Conservation (phyloP, 2,113 vertebrate species). For the Chrysochloris asiatica region DNA sequence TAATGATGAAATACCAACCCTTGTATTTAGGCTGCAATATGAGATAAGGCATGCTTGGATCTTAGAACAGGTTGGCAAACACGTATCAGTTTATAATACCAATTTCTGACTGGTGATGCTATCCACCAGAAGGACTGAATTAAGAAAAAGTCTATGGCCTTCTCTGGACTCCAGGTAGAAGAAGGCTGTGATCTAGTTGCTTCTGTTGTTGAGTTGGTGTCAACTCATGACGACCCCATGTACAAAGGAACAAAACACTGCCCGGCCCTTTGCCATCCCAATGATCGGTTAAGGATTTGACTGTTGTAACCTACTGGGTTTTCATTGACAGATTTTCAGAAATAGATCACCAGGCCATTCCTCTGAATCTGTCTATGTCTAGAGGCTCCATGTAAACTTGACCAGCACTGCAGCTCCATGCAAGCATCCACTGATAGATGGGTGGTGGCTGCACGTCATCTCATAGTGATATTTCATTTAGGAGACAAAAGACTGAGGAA, state of each 20-base stretch:
- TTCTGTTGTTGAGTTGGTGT: not conserved
- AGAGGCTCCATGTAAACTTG: not conserved
- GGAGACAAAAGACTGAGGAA: not conserved
- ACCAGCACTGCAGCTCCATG: not conserved
- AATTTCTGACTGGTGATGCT: slow-evolving; percentile 8
- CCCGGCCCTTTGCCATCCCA: not conserved
- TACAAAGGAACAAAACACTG: not conserved
- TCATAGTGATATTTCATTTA: not conserved
- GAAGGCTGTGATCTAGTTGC: not conserved
- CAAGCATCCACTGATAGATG: not conserved
- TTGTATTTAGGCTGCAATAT: not conserved
- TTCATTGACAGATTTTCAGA: not conserved
- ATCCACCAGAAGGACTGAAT: not conserved
- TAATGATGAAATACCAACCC: slow-evolving; percentile 9
- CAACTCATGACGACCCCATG: not conserved
- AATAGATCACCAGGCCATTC: not conserved
- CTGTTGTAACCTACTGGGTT: not conserved
- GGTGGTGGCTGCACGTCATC: not conserved
- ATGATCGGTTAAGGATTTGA: not conserved
- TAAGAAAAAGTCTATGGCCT: slow-evolving; percentile 5
- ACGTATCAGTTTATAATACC: not conserved
- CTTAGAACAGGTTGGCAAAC: not conserved
- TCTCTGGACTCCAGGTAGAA: not conserved
- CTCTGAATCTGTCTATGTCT: not conserved
- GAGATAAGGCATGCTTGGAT: not conserved